A percentile compares a stretch with the other conserved stretches of the same genome.
Evolutionary conservation across 2,888 invertebrate species (phyloP).

Genomic region (Pantelozetes paolii): DNA sequence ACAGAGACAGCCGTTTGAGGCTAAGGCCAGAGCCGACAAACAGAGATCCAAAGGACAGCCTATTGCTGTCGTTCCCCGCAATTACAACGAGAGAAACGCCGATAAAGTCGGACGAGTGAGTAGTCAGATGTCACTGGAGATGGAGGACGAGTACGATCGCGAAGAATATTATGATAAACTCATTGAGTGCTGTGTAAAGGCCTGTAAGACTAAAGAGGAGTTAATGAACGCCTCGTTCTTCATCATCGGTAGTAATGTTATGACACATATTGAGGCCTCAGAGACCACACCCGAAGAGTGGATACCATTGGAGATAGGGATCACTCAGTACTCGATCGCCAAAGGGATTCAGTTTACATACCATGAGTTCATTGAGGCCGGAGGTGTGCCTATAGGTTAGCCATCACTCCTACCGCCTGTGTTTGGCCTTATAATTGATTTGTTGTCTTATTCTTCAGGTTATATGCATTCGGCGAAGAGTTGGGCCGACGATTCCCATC

Average conservation of each 20-base stretch:
- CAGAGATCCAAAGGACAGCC: not conserved
- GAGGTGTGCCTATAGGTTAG: conserved; percentile 20
- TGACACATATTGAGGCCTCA: not conserved
- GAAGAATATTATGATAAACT: conserved; percentile 6
- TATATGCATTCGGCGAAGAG: not conserved
- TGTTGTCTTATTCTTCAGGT: not conserved
- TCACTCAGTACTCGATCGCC: conserved; percentile 14
- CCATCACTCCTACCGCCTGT: not conserved
- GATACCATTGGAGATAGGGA: conserved; percentile 32
- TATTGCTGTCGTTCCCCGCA: not conserved
- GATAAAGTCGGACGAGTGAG: not conserved
- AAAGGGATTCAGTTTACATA: conserved; percentile 33
- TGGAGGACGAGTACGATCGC: not conserved
- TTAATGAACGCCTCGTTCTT: conserved; percentile 15
- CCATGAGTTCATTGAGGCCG: conserved; percentile 36
- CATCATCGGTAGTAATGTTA: conserved; percentile 11
- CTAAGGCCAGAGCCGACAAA: not conserved
- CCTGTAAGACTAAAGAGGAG: not conserved
- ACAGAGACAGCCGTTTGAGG: conserved; percentile 5
- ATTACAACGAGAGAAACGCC: not conserved
- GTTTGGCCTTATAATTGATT: not conserved
- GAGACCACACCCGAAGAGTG: no score
- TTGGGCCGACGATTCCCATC: not conserved
- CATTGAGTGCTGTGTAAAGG: not conserved
- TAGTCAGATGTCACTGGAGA: not conserved